Base-by-base conservation (phyloP, 92 coral and sea anemone genomes). In the Isaurus tuberculatus region DNA sequence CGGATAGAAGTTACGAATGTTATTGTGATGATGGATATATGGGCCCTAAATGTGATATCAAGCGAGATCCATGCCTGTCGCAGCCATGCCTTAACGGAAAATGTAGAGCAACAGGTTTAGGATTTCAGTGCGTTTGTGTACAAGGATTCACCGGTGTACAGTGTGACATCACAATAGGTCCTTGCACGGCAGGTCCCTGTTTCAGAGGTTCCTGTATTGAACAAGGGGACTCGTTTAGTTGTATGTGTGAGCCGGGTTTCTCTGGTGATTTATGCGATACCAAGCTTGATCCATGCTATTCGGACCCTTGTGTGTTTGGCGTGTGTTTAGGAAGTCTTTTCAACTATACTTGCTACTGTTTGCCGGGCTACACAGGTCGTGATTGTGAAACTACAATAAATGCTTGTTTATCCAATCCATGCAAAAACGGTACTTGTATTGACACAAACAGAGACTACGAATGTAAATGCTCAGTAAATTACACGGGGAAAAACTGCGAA, bases 1-100 rank as follows among this genome's bases (percentile, higher is more conserved):
- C 86, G 17, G 67, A 78, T 44, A 91, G 89, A 27, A 74, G 63
- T 49, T 83, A 55, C 48, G 86, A 79, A 31, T 95, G 98, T 71
- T 73, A 55, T 23, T 95, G 98, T 53, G 85, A 95, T 65, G 86
- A 55, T n/a, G 98, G 94, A 63, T 93, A 87, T 44, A 88, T 70
- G 30, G 98, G 98, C 7, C 83, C 80, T 19, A 55, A 36, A 30
- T 94, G 92, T 48, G 85, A 83, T 42, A 57, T 5, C 40, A 75
- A 81, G 29, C 49, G 61, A 34, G 81, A 72, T 60, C 72, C 83
- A 5, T 74, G 81, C 67, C 67, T 89, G 29, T 83, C 87, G 7
- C 79, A 60, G 85, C 88, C 90, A 8, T 89, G 92, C 58, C 80
- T 55, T 28, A 69, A 89, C 55, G 92, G 92, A 0, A 42, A 49